Conservation (phyloP, 2,113 vertebrate genomes). For the Ceuthmochares aereus region DNA sequence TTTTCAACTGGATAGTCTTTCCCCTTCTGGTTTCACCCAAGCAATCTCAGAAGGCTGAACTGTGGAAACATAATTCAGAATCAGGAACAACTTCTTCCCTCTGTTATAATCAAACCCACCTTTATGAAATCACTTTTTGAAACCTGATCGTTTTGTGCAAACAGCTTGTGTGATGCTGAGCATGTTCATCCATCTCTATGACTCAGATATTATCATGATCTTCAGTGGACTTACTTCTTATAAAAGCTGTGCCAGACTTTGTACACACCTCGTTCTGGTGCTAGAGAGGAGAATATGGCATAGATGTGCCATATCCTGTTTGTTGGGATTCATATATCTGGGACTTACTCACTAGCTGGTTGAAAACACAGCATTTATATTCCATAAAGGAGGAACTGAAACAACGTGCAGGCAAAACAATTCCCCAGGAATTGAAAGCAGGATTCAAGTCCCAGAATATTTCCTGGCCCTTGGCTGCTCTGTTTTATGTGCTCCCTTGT, state of each 20-base stretch:
- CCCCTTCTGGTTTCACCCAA: not conserved
- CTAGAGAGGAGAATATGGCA: not conserved
- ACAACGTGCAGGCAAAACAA: not conserved
- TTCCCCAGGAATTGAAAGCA: not conserved
- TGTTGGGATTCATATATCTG: not conserved
- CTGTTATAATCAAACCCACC: not conserved
- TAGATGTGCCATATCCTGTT: not conserved
- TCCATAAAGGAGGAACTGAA: not conserved
- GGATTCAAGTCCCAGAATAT: not conserved
- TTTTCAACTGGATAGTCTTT: constrained; percentile 30
- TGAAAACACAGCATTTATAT: not conserved
- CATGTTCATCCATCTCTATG: not conserved
- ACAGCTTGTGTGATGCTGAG: not conserved
- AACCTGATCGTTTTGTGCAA: not conserved
- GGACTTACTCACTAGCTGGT: not conserved
- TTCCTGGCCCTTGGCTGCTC: not conserved
- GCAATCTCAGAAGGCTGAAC: not conserved
- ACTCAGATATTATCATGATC: not conserved
- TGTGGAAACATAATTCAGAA: not conserved
- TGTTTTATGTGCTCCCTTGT: not conserved
- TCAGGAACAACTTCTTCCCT: not conserved
- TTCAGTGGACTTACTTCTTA: not conserved
- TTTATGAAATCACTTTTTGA: not conserved
- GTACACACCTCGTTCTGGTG: fast-evolving
- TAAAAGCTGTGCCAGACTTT: not conserved